These are phyloP conservation scores for Julus scandinavius DNA, from an alignment of 2,888 invertebrate species.

Conservation along the genomic window DNA sequence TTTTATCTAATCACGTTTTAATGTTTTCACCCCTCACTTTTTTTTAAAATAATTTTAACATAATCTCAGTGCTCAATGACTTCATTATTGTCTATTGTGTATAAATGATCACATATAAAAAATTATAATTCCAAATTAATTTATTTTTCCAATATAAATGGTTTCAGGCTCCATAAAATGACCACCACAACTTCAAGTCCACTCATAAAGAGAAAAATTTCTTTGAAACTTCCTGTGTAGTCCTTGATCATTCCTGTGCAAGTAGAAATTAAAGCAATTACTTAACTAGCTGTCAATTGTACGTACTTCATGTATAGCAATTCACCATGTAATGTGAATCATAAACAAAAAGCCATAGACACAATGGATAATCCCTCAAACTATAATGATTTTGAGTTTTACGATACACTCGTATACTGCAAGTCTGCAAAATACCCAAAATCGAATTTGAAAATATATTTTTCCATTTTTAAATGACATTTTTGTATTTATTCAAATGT, in stretches of 20 bases:
- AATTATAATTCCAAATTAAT: neutral
- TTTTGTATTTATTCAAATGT: neutral
- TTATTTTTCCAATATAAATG: neutral
- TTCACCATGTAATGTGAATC: too few relatives aligned
- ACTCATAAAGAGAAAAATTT: neutral
- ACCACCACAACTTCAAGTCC: neutral
- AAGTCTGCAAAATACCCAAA: too few relatives aligned
- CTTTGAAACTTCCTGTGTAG: neutral
- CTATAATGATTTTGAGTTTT: too few relatives aligned
- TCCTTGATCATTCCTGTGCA: neutral
- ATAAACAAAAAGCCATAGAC: too few relatives aligned
- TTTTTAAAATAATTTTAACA: neutral
- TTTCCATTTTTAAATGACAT: neutral
- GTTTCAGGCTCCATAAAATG: conserved; percentile 13
- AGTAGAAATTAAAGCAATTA: neutral
- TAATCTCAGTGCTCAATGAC: neutral
- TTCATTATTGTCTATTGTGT: neutral
- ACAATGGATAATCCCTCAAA: too few relatives aligned
- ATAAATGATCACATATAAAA: neutral
- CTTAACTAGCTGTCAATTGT: too few relatives aligned
- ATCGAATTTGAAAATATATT: too few relatives aligned
- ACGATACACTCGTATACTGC: too few relatives aligned
- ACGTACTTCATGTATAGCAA: too few relatives aligned
- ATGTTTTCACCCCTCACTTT: neutral
- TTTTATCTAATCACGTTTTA: neutral